Base-by-base conservation (phyloP, 2,113 vertebrate genomes). In the Catharus fuscescens region DNA sequence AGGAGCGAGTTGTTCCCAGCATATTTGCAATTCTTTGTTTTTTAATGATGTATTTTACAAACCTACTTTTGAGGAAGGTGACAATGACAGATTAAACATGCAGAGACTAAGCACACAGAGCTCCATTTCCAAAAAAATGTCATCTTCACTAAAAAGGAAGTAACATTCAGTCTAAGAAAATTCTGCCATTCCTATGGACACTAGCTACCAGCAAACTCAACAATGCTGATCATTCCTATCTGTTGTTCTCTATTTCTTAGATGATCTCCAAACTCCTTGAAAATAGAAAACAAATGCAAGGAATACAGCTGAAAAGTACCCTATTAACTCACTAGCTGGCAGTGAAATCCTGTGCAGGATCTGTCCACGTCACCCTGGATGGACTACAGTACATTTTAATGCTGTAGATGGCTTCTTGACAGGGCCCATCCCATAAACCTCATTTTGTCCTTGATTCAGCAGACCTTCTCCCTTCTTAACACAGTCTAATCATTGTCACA, bases 291-390 rank as follows among this genome's bases (percentile, higher is more conserved):
- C 17, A 90, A 87, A 82, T 26, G 23, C 34, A 66, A 80, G 77
- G 17, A 94, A 54, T 4, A 59, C 10, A 93, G 42, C 26, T 70
- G 36, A 48, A 61, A 82, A 77, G 66, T 14, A 80, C 38, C 21
- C 15, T 34, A 80, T 25, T 69, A 84, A 23, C 23, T 79, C 0
- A 0, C 6, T 5, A 64, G 32, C 28, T 56, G 47, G 57, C 53
- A 95, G 20, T 19, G 34, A 91, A 92, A 95, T 23, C 18, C 88
- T 64, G 21, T 1, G 10, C 70, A 89, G 64, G 52, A 72, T 31
- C 40, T 29, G 4, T 8, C 47, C 1, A 0, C 1, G 1, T 47
- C 18, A 72, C 42, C 14, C 14, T 42, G 23, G 13, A 86, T 29
- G 16, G 21, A 77, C 54, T 11, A 1, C 0, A 71, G 32, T 7